Evolutionary conservation across 2,113 vertebrate genomes (phyloP).

Genomic region (chimpanzee (Pan troglodytes)): NHGRI_mPanTro3-v2.1_pri NC_072409.2:44724501-44725000

Average conservation of each 20-base stretch:
- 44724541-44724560: neutral
- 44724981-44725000: neutral
- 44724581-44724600: neutral
- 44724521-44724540: neutral
- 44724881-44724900: no score
- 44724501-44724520: neutral
- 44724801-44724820: neutral
- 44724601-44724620: neutral
- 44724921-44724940: neutral
- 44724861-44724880: neutral
- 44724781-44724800: neutral
- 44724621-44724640: neutral
- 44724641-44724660: neutral
- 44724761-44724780: neutral
- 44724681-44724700: neutral
- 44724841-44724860: no score
- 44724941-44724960: neutral
- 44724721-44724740: neutral
- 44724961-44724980: neutral
- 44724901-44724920: neutral
- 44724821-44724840: neutral
- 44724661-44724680: neutral
- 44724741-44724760: neutral
- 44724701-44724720: neutral
- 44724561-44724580: neutral